Evolutionary conservation across 2,888 invertebrate species (phyloP), one percentile per base, ranked within the genome.

Genomic region (Leptinotarsa peninsularis): DNA sequence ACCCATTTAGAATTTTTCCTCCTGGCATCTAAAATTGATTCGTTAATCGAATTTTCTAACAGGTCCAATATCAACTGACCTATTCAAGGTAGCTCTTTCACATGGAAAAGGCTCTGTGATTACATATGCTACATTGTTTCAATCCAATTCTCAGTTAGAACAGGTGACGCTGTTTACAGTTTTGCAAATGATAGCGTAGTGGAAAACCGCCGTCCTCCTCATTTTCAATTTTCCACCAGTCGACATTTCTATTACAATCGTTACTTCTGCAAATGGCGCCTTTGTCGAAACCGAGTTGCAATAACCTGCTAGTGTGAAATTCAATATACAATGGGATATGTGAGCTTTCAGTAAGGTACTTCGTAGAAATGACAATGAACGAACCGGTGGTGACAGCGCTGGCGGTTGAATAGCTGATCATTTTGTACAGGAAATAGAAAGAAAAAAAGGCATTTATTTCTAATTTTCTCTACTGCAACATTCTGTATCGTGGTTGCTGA

Each of bases 221-320:
- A 60, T 60, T 60, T 60, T 27, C 60, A 27, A 60, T 74, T 74
- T 54, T 69, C 69, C 49, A 69, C 80, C 80, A 79, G 79, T 77
- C 79, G 81, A 81, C 77, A 79, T 77, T 74, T 76, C 74, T 76
- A 82, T 81, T 81, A 72, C 81, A 82, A 82, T 76, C 79, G 81
- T 79, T 79, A 79, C 76, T 76, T 69, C 75, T 71, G 69, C 81
- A 79, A 79, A 81, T 82, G 82, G 77, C 81, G 79, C 77, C 70
- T 63, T 43, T 60, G 71, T 69, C 63, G 76, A 60, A 71, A 77
- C 76, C 77, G 79, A 72, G 79, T 76, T 80, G 77, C 78, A 78
- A 79, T 78, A 76, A 78, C 78, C 76, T 78, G 78, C 77, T 78
- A 76, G 73, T 76, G 74, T 43, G 69, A 76, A 78, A 78, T 76